A percentile compares a stretch with the other conserved stretches of the same genome.
phyloP scores from a whole-genome alignment of 2,113 vertebrate genomes.

The Gobio gobio region DNA sequence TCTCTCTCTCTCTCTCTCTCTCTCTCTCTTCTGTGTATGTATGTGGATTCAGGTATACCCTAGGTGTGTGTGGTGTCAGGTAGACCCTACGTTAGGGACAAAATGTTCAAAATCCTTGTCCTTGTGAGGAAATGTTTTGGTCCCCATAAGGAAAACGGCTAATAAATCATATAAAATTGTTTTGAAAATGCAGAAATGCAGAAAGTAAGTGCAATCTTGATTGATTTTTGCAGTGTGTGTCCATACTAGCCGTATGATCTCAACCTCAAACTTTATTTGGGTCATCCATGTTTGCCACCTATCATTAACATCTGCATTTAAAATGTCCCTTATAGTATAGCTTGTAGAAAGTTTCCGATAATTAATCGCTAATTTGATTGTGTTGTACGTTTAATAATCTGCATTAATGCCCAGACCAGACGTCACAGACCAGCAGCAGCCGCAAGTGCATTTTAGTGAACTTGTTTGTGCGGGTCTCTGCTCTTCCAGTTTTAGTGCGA shows the following conservation, averaged over 20 bases:
- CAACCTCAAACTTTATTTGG: background rate
- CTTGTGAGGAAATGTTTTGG: too few species aligned
- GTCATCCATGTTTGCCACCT: background rate
- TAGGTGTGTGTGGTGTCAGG: too few species aligned
- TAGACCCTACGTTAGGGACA: too few species aligned
- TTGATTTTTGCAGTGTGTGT: background rate
- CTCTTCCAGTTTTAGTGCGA: constrained; percentile 25
- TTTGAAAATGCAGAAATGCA: too few species aligned
- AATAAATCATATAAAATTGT: too few species aligned
- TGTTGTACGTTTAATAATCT: background rate
- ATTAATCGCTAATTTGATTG: constrained; percentile 4
- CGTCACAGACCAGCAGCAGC: constrained; percentile 11
- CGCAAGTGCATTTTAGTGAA: constrained; percentile 45
- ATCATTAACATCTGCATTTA: constrained; percentile 1
- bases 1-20: too few species aligned
- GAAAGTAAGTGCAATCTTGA: background rate
- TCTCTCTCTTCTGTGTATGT: too few species aligned
- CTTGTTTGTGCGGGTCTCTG: constrained; percentile 49
- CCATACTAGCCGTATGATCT: background rate
- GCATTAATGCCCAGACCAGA: background rate
- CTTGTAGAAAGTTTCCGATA: background rate
- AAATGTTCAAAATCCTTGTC: too few species aligned
- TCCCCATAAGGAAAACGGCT: too few species aligned
- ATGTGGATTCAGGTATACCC: too few species aligned
- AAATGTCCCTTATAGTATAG: background rate